A percentile compares a stretch with the other conserved stretches of the same genome.
These are phyloP conservation scores for Potamilus streckersoni DNA, from an alignment of 1,140 invertebrate species.

Conservation along the genomic window DNA sequence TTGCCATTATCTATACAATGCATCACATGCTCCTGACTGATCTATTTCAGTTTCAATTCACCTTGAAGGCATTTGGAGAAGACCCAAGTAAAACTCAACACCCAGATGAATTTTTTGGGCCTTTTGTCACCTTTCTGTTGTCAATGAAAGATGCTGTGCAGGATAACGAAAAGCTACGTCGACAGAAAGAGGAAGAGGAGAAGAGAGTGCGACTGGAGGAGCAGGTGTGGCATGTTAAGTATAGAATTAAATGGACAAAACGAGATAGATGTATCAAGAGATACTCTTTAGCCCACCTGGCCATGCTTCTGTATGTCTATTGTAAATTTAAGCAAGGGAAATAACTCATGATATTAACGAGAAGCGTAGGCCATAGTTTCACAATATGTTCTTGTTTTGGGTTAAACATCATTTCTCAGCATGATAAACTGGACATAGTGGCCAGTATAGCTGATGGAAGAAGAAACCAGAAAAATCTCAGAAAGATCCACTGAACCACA, in stretches of 20 bases:
- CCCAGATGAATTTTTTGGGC: slow-evolving; percentile 96
- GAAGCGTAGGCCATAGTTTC: too few relatives aligned
- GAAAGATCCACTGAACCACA: too few relatives aligned
- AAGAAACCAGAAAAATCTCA: too few relatives aligned
- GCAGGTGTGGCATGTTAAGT: slow-evolving; percentile 74
- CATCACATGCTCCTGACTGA: not conserved
- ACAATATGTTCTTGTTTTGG: too few relatives aligned
- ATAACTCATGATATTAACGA: too few relatives aligned
- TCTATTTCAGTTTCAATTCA: slow-evolving; percentile 82
- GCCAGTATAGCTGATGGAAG: too few relatives aligned
- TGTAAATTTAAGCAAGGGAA: not conserved
- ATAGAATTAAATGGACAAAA: not conserved
- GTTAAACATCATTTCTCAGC: too few relatives aligned
- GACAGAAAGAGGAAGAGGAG: slow-evolving; percentile 91
- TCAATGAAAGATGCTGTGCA: slow-evolving; percentile 87
- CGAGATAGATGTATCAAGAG: not conserved
- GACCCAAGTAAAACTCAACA: slow-evolving; percentile 82
- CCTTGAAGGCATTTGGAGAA: slow-evolving; percentile 90
- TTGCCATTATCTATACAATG: too few relatives aligned
- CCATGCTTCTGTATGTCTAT: not conserved
- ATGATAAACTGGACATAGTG: too few relatives aligned
- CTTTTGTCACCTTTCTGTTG: slow-evolving; percentile 90
- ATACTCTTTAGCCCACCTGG: not conserved
- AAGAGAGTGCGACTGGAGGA: slow-evolving; percentile 90
- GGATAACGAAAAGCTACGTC: slow-evolving; percentile 88